Conservation (phyloP, 2,797 vertebrate species). For the Chloroceryle inda region DNA sequence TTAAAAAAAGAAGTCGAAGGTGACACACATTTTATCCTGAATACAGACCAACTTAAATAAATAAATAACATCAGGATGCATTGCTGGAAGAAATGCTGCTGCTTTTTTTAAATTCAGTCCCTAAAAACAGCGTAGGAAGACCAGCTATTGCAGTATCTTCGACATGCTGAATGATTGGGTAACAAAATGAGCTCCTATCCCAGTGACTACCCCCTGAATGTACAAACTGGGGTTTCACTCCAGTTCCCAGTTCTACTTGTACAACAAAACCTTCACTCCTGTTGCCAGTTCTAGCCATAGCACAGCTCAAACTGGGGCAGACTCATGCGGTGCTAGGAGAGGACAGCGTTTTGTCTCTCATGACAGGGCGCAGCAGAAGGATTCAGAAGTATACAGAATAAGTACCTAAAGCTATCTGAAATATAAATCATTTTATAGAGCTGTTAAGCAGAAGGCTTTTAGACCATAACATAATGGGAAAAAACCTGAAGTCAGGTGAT, state of each 20-base stretch:
- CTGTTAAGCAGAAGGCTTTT: background rate
- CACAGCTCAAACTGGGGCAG: background rate
- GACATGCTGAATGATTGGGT: background rate
- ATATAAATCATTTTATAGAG: background rate
- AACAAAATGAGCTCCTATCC: background rate
- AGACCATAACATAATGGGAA: background rate
- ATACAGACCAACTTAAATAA: background rate
- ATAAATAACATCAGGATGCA: background rate
- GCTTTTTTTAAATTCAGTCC: background rate
- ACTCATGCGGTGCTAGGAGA: background rate
- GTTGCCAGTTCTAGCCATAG: background rate
- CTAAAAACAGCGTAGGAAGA: background rate
- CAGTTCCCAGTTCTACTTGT: background rate
- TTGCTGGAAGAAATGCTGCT: background rate
- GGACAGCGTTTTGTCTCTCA: background rate
- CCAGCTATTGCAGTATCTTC: background rate
- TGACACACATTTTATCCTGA: background rate
- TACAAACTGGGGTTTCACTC: background rate
- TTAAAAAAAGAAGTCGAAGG: background rate
- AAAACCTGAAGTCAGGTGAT: background rate
- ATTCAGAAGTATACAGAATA: background rate
- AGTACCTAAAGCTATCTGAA: background rate
- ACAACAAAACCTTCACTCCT: background rate
- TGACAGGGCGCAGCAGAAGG: background rate
- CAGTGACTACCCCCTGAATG: fast-evolving